These are phyloP conservation scores for Rhagoletis zephyria DNA, from an alignment of 1,140 invertebrate species.

Conservation along the genomic window DNA sequence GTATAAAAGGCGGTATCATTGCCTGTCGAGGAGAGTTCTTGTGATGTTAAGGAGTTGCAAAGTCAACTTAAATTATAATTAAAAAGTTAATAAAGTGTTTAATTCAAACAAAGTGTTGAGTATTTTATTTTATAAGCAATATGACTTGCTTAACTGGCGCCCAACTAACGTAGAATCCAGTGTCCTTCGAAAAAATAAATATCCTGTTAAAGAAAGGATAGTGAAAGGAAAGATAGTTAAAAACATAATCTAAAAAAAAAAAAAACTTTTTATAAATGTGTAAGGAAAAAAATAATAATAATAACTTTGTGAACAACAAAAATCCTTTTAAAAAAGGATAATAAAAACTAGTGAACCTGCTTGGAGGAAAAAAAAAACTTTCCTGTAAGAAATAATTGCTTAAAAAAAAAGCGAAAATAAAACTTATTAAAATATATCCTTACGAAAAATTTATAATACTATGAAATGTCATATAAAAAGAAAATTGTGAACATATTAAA, in stretches of 20 bases:
- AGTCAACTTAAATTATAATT: no score
- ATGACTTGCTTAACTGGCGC: neutral
- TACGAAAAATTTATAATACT: neutral
- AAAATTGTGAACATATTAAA: no score
- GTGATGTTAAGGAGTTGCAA: no score
- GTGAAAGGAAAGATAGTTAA: neutral
- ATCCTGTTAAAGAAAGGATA: neutral
- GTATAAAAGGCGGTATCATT: no score
- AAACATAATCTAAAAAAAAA: neutral
- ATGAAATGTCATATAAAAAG: no score
- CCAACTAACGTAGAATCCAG: slow-evolving; percentile 9
- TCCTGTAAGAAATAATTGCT: neutral
- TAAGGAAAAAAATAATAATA: no score
- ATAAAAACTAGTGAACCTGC: neutral
- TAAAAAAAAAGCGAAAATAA: neutral
- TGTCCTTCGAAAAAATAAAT: neutral
- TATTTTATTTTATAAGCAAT: no score
- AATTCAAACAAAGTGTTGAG: no score
- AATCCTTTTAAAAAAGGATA: no score
- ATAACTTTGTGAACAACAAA: no score
- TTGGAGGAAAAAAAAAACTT: neutral
- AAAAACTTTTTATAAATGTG: neutral
- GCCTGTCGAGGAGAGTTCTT: no score
- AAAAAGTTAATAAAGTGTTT: no score
- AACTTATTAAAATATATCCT: neutral